These are phyloP conservation scores for Spatulosminthurus flaviceps DNA, from an alignment of 2,888 invertebrate species.

Conservation along the genomic window DNA sequence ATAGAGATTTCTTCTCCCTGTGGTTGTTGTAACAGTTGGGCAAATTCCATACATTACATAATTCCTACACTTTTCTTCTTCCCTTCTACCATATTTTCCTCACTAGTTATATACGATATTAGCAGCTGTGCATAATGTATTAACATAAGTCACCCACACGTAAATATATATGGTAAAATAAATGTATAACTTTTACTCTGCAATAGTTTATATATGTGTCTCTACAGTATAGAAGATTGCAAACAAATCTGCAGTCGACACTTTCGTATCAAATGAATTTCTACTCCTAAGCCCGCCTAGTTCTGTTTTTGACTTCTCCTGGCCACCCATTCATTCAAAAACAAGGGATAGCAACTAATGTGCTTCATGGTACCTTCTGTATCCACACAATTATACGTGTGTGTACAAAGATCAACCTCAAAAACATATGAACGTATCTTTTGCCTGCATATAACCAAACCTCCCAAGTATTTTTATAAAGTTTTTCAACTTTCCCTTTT, in stretches of 20 bases:
- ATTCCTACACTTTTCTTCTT: too few relatives aligned
- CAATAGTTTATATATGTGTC: too few relatives aligned
- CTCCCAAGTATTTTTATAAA: too few relatives aligned
- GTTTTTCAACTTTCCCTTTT: too few relatives aligned
- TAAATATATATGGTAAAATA: too few relatives aligned
- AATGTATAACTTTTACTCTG: too few relatives aligned
- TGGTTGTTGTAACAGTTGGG: not conserved
- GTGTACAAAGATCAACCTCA: not conserved
- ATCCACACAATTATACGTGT: not conserved
- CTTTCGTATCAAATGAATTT: constrained; percentile 55
- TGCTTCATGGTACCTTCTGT: not conserved
- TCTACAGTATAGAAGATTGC: too few relatives aligned
- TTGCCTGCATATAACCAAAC: too few relatives aligned
- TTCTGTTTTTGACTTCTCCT: constrained; percentile 50
- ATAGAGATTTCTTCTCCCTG: not conserved
- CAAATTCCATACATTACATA: not conserved
- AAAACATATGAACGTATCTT: too few relatives aligned
- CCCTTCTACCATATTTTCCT: too few relatives aligned
- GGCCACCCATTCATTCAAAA: constrained; percentile 44
- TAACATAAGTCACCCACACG: too few relatives aligned
- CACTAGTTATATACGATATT: too few relatives aligned
- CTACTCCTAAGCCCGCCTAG: constrained; percentile 48
- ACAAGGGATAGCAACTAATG: constrained; percentile 11
- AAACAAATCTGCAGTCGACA: constrained; percentile 51
- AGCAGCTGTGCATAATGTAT: not conserved